phyloP scores from a whole-genome alignment of 2,888 invertebrate genomes.

The Drosophila ustulata region DNA sequence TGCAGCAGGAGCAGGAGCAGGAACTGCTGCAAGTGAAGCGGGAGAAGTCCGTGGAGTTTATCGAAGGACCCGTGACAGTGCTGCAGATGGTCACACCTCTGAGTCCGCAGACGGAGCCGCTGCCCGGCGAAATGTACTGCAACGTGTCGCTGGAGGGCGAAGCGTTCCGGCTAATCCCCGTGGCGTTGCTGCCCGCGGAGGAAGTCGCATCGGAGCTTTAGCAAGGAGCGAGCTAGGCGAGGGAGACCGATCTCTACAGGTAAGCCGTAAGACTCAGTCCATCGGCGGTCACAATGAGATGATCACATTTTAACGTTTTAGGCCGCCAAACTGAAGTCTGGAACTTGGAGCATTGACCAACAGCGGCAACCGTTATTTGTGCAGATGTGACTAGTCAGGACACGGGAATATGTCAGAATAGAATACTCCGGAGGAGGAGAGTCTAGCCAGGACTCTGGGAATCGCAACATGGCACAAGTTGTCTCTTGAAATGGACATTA shows the following conservation, averaged over 20 bases:
- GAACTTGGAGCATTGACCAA: constrained; percentile 20
- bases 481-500: background rate
- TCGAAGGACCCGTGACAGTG: constrained; percentile 46
- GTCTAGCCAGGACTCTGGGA: background rate
- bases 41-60: background rate
- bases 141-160: constrained; percentile 43
- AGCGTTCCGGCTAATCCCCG: constrained; percentile 50
- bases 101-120: constrained; percentile 11
- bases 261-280: background rate
- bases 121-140: constrained; percentile 37
- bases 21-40: background rate
- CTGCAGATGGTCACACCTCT: constrained; percentile 46
- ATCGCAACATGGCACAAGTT: background rate
- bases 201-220: constrained; percentile 26
- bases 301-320: background rate
- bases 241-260: constrained; percentile 27
- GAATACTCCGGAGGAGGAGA: background rate
- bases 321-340: constrained; percentile 14
- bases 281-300: too few species aligned
- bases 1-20: background rate
- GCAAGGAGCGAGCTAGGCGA: background rate
- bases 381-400: constrained; percentile 15
- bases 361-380: constrained; percentile 28
- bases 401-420: background rate
- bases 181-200: constrained; percentile 35